Evolutionary conservation across 2,113 vertebrate genomes (phyloP), one percentile per base, ranked within the genome.

Genomic region (Eudorcas thomsonii): DNA sequence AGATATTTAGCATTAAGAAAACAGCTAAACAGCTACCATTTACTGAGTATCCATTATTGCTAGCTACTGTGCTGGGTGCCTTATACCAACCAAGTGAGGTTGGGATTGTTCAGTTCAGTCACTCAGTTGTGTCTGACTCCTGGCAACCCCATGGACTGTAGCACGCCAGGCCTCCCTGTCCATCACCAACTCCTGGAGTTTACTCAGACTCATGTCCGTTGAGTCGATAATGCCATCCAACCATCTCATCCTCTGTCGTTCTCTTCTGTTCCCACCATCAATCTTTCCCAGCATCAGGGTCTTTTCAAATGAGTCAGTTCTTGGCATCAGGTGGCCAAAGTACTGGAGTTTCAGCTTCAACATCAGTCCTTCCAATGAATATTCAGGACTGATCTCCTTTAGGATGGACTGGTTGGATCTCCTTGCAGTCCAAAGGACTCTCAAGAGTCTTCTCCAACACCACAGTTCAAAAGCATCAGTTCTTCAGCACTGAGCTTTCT

Each of bases 11-110:
- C 80, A 25, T 92, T 15, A 19, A 82, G 91, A 90, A 78, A 90
- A 67, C 39, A 97, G 33, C 48, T 96, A 83, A 92, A 59, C 39
- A 97, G 36, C 39, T 96, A 14, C 84, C 87, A 77, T 36, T 86
- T 91, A 81, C 21, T 74, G 52, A 91, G 17, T 5, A 59, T 48
- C 30, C 78, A 45, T 33, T 50, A 36, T 62, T 94, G 43, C 45
- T 97, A 26, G 13, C 12, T 95, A 39, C 67, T 97, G 16, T 96
- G 23, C 64, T 50, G 88, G 43, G 33, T 96, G 28, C 39, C 78
- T 77, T 78, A 59, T 52, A 55, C 3, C 94, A 93, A 90, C 8
- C 33, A 25, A 28, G 6, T 74, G 71, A 89, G 45, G 7, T 81
- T 88, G 74, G 33, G 23, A 80, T 78, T 94, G 17, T 71, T 36